Conservation (phyloP, 2,113 vertebrate species). For the Percina caprodes region DNA sequence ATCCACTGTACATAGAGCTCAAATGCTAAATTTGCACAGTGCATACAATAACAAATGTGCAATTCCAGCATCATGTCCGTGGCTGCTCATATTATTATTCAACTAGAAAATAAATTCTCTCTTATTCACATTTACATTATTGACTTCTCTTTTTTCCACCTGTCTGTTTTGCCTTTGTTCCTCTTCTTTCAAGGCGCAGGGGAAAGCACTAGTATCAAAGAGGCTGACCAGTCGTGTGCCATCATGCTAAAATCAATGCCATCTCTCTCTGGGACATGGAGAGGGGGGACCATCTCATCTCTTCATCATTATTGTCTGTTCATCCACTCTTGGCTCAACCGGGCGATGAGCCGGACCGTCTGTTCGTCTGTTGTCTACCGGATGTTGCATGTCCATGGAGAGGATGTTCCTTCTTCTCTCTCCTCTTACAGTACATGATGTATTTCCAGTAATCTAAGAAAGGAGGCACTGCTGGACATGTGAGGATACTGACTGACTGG, state of each 20-base stretch:
- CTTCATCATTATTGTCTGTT: slow-evolving; percentile 85
- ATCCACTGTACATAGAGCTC: not conserved
- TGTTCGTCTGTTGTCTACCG: slow-evolving; percentile 82
- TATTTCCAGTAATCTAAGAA: slow-evolving; percentile 80
- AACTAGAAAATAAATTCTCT: slow-evolving; percentile 1
- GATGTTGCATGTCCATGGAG: slow-evolving; percentile 95
- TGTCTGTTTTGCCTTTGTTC: not conserved
- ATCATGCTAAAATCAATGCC: slow-evolving; percentile 90
- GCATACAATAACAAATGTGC: not conserved
- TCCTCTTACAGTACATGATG: slow-evolving; percentile 74
- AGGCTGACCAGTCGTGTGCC: slow-evolving; percentile 92
- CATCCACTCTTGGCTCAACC: slow-evolving; percentile 85
- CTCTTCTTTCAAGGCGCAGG: slow-evolving; percentile 76
- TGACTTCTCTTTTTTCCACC: not conserved
- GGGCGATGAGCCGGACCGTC: slow-evolving; percentile 83
- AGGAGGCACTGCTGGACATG: slow-evolving; percentile 84
- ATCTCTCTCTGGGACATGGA: slow-evolving; percentile 83
- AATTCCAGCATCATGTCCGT: not conserved
- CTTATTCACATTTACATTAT: not conserved
- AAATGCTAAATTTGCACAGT: not conserved
- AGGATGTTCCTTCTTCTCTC: slow-evolving; percentile 78
- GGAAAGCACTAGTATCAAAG: slow-evolving; percentile 90
- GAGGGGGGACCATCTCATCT: slow-evolving; percentile 86
- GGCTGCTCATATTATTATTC: not conserved
- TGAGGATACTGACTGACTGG: slow-evolving; percentile 79